Conservation (phyloP, 1,140 invertebrate genomes). For the Stenopsyche tienmushanensis region DNA sequence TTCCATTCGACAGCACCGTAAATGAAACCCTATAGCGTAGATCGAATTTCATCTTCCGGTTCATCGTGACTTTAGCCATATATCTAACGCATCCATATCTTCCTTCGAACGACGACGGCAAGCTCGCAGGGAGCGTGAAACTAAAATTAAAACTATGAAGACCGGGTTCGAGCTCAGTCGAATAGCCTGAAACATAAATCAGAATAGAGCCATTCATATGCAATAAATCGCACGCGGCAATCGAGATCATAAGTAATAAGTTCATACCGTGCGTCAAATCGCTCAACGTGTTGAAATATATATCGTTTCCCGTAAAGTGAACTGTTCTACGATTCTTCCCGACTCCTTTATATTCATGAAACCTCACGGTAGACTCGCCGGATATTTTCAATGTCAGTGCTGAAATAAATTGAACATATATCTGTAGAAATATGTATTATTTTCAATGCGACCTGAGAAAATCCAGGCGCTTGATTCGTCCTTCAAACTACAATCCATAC, state of each 20-base stretch:
- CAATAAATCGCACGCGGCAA: no score
- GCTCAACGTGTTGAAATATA: conserved; percentile 9
- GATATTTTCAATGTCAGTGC: background rate
- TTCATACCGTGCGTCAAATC: no score
- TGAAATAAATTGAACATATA: conserved; percentile 1
- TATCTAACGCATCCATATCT: conserved; percentile 17
- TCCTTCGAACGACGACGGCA: conserved; percentile 24
- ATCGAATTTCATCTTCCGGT: background rate
- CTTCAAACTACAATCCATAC: no score
- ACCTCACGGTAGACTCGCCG: conserved; percentile 4
- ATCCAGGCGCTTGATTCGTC: no score
- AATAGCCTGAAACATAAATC: no score
- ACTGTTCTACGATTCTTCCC: conserved; percentile 6
- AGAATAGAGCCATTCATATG: no score
- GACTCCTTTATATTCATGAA: conserved; percentile 4
- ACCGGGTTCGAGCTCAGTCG: background rate
- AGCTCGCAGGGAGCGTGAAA: conserved; percentile 8
- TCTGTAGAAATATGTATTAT: background rate
- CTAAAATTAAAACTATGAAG: conserved; percentile 17
- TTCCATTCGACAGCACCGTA: conserved; percentile 8
- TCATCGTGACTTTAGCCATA: background rate
- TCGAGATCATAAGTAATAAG: no score
- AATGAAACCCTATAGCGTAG: conserved; percentile 9
- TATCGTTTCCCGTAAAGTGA: conserved; percentile 9
- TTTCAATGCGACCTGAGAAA: no score